Conservation (phyloP, 1,140 invertebrate species). For the Drosophila nebulosa region DNA sequence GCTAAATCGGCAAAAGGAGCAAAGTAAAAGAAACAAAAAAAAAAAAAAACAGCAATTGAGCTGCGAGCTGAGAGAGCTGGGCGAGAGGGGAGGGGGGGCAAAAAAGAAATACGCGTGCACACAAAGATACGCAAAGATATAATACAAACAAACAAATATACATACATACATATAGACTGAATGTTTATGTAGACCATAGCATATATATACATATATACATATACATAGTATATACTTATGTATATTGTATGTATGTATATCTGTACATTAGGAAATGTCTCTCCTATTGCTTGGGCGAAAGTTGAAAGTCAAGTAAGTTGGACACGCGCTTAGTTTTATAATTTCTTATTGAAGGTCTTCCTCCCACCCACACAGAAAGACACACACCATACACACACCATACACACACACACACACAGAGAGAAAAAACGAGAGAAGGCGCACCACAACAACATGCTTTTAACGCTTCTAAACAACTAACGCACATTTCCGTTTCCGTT, state of each 20-base stretch:
- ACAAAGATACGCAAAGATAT: slow-evolving; percentile 12
- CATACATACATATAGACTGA: slow-evolving; percentile 3
- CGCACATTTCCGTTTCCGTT: slow-evolving; percentile 60
- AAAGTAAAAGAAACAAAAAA: not conserved
- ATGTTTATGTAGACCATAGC: slow-evolving; percentile 11
- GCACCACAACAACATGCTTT: slow-evolving; percentile 10
- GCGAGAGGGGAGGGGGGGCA: too few species aligned
- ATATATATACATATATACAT: slow-evolving; percentile 3
- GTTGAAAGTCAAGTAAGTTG: slow-evolving; percentile 62
- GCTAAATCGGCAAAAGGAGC: slow-evolving; percentile 19
- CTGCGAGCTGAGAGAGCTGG: not conserved
- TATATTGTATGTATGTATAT: not conserved
- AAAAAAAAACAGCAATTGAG: slow-evolving; percentile 21
- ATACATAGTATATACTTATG: not conserved
- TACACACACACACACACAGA: not conserved
- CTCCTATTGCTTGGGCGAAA: slow-evolving; percentile 31
- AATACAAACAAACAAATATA: not conserved
- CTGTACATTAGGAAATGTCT: slow-evolving; percentile 17
- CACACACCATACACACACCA: not conserved
- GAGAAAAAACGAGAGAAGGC: not conserved
- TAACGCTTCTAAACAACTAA: slow-evolving; percentile 40
- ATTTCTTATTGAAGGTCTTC: slow-evolving; percentile 64
- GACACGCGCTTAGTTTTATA: slow-evolving; percentile 65
- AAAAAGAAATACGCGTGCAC: slow-evolving; percentile 29
- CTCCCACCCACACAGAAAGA: slow-evolving; percentile 14